phyloP scores from a whole-genome alignment of 2,888 invertebrate genomes.

The Thysanoteuthis rhombus region DNA sequence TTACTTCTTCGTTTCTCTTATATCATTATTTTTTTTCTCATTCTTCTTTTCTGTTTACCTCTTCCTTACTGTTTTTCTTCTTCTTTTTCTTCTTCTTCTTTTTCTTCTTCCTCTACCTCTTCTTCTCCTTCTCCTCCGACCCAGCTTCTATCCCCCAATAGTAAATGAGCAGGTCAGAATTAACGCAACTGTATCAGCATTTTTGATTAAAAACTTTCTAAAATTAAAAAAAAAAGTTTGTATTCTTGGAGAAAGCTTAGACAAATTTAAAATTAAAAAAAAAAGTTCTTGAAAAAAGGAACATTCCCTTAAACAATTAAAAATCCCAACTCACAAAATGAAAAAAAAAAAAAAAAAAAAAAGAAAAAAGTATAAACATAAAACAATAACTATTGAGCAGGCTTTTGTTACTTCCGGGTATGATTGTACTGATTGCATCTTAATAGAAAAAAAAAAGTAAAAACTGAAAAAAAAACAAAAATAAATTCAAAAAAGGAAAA shows the following conservation, averaged over 20 bases:
- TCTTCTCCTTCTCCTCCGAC: neutral
- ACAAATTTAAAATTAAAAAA: neutral
- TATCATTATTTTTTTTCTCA: too few species aligned
- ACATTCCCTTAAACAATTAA: neutral
- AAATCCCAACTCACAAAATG: neutral
- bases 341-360: neutral
- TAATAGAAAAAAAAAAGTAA: neutral
- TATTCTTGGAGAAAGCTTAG: neutral
- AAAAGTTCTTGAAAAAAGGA: neutral
- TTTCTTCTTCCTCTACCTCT: neutral
- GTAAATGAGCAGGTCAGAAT: neutral
- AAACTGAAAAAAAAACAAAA: neutral
- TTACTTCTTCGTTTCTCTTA: too few species aligned
- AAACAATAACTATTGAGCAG: neutral
- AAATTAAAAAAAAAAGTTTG: neutral
- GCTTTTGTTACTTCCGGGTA: neutral
- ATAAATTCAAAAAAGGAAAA: neutral
- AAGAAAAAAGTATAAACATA: too few species aligned
- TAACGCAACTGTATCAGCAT: conserved; percentile 12
- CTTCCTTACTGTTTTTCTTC: neutral
- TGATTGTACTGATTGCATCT: neutral
- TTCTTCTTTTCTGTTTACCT: too few species aligned
- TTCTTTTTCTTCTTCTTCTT: neutral
- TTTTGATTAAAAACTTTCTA: neutral
- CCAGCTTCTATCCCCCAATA: neutral